Evolutionary conservation across 2,888 invertebrate species (phyloP).

Genomic region (Melanotus villosus): DNA sequence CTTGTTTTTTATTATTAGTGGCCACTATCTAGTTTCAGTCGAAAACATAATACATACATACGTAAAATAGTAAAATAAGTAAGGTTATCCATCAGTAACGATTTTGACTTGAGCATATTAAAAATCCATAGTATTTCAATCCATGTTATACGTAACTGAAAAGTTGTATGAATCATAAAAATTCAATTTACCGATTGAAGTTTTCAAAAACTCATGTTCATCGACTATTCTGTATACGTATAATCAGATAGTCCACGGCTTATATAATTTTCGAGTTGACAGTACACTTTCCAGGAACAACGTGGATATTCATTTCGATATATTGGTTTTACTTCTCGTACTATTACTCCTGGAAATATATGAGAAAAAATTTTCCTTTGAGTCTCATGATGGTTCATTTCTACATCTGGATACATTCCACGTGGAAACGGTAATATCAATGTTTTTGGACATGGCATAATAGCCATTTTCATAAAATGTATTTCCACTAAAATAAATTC

Average conservation of each 20-base stretch:
- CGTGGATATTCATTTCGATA: neutral
- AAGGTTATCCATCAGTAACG: neutral
- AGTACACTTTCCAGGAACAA: neutral
- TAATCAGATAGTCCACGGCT: neutral
- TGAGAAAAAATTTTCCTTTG: neutral
- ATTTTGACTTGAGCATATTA: neutral
- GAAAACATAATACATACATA: too few species aligned
- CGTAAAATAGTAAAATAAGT: neutral
- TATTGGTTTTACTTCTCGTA: neutral
- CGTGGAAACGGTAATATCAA: neutral
- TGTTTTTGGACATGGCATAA: neutral
- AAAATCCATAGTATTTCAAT: neutral
- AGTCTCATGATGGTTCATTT: neutral
- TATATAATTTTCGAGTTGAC: neutral
- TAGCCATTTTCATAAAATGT: neutral
- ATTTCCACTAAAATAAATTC: neutral
- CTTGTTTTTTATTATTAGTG: too few species aligned
- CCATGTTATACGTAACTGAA: neutral
- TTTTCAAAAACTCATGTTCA: neutral
- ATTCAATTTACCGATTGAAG: neutral
- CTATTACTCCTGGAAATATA: neutral
- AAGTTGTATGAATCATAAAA: neutral
- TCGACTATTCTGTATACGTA: neutral
- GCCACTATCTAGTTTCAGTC: too few species aligned
- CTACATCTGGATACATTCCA: neutral